phyloP scores from a whole-genome alignment of 2,888 invertebrate genomes.

The Andrena dorsata region DNA sequence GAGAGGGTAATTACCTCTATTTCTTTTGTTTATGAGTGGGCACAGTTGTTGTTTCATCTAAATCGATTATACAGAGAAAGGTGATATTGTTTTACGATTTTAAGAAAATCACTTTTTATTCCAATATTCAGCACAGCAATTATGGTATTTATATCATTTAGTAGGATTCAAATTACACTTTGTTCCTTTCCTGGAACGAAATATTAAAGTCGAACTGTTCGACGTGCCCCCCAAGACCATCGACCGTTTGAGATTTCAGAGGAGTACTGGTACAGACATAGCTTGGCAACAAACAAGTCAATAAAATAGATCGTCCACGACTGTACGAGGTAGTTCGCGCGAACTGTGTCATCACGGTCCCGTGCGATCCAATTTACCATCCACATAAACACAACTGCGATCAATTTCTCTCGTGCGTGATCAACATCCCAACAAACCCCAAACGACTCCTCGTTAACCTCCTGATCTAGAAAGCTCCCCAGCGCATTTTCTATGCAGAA shows the following conservation, averaged over 20 bases:
- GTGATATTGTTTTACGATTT: no score
- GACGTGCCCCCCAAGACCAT: not conserved
- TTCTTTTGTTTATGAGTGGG: not conserved
- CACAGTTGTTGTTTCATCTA: no score
- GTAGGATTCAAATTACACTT: no score
- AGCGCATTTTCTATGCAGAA: no score
- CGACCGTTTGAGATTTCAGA: conserved; percentile 15
- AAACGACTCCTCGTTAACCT: not conserved
- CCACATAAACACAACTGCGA: not conserved
- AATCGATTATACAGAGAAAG: no score
- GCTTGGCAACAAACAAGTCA: conserved; percentile 28
- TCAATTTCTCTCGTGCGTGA: conserved; percentile 1
- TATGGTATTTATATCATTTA: no score
- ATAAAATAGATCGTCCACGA: conserved; percentile 39
- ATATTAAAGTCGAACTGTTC: not conserved
- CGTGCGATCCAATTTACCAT: conserved; percentile 13
- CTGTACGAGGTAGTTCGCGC: not conserved
- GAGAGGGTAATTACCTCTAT: not conserved
- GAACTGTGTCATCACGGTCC: conserved; percentile 22
- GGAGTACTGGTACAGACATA: conserved; percentile 7
- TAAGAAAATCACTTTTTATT: no score
- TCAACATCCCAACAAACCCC: conserved; percentile 20
- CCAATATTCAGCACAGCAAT: no score
- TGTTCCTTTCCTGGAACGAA: not conserved
- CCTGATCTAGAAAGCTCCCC: not conserved